phyloP scores from a whole-genome alignment of 2,888 invertebrate genomes.

The Lasius fuliginosus region DNA sequence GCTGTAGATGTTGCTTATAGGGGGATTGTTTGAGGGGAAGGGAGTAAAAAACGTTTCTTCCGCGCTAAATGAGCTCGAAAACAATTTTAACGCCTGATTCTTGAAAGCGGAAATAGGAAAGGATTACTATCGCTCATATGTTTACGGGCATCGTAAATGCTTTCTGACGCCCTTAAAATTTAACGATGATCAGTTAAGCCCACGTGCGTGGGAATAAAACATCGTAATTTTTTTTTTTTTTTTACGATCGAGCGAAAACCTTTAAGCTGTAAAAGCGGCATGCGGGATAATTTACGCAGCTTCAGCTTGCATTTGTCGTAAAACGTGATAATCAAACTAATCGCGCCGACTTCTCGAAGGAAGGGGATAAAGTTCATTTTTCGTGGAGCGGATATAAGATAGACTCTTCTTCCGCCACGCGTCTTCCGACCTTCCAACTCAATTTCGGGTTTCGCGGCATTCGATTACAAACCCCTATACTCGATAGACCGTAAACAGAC shows the following conservation, averaged over 20 bases:
- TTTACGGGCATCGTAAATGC: slow-evolving; percentile 1
- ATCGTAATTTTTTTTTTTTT: background rate
- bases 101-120: background rate
- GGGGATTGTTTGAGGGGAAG: background rate
- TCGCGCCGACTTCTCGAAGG: slow-evolving; percentile 14
- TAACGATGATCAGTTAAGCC: background rate
- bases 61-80: background rate
- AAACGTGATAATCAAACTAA: slow-evolving; percentile 50
- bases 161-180: slow-evolving; percentile 16
- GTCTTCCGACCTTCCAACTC: slow-evolving; percentile 40
- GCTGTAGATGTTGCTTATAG: background rate
- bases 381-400: slow-evolving; percentile 6
- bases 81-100: slow-evolving; percentile 14
- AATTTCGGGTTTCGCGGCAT: slow-evolving; percentile 38
- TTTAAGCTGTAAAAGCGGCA: background rate
- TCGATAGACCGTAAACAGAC: slow-evolving; percentile 15
- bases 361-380: slow-evolving; percentile 36
- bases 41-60: background rate
- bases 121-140: background rate
- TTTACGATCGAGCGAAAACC: background rate
- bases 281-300: slow-evolving; percentile 6
- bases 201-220: background rate
- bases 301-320: slow-evolving; percentile 25
- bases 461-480: slow-evolving; percentile 40
- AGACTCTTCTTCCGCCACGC: slow-evolving; percentile 10